Percentiles rank a stretch among this genome's conserved stretches.
phyloP scores from a whole-genome alignment of 2,797 vertebrate genomes.

The Hypotaenidia okinawae region DNA sequence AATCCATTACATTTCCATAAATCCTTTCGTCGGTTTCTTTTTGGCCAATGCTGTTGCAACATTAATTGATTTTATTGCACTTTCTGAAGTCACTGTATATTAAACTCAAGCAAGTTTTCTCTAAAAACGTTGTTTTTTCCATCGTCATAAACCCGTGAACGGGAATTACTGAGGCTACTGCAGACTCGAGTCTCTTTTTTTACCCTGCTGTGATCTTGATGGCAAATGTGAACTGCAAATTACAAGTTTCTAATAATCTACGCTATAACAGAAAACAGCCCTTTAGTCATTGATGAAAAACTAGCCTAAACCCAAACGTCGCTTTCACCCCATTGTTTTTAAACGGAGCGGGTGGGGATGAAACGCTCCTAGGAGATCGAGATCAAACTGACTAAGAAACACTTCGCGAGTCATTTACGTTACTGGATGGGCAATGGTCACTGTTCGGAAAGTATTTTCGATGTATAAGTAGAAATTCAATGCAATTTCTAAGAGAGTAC shows the following conservation, averaged over 20 bases:
- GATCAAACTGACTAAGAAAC: neutral
- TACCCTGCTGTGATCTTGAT: neutral
- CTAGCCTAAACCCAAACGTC: neutral
- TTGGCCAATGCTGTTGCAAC: constrained; percentile 63
- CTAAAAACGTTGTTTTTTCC: neutral
- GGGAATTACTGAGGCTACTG: neutral
- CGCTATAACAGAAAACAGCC: neutral
- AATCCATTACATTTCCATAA: constrained; percentile 73
- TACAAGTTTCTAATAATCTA: constrained; percentile 30
- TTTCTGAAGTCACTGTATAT: constrained; percentile 57
- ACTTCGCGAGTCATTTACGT: neutral
- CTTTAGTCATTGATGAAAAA: neutral
- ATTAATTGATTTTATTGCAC: constrained; percentile 71
- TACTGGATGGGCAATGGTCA: neutral
- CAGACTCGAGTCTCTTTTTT: neutral
- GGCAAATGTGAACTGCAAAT: constrained; percentile 16
- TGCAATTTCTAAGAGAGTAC: neutral
- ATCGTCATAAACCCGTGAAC: neutral
- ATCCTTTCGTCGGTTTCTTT: constrained; percentile 38
- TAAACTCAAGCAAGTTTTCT: constrained; percentile 10
- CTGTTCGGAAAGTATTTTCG: neutral
- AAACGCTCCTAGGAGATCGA: neutral
- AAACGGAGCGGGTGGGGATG: neutral
- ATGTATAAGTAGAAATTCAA: neutral
- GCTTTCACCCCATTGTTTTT: neutral